phyloP scores from a whole-genome alignment of 2,113 vertebrate species.

The Pseudorhombus dupliciocellatus region DNA sequence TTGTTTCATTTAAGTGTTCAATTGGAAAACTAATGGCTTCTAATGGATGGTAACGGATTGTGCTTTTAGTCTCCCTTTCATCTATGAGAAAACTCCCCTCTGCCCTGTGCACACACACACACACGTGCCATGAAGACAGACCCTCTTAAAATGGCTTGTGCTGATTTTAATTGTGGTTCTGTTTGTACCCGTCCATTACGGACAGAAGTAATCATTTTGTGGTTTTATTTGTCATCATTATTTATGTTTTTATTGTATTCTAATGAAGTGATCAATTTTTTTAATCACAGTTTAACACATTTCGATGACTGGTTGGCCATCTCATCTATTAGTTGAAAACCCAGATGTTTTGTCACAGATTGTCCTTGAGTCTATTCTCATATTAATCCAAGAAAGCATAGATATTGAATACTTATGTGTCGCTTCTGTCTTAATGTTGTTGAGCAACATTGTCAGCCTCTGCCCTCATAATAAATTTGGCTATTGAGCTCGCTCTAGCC shows the following conservation, averaged over 20 bases:
- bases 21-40: slow-evolving; percentile 67
- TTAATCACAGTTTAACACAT: not conserved
- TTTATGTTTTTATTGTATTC: not conserved
- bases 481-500: not conserved
- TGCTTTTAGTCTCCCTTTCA: slow-evolving; percentile 69
- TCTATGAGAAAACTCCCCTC: slow-evolving; percentile 50
- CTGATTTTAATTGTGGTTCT: slow-evolving; percentile 17
- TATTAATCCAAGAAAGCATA: too few relatives aligned
- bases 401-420: too few relatives aligned
- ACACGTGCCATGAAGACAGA: not conserved
- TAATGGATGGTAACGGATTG: slow-evolving; percentile 77
- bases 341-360: too few relatives aligned
- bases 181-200: not conserved
- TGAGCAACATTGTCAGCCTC: not conserved
- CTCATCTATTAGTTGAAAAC: not conserved
- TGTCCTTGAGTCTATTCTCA: too few relatives aligned
- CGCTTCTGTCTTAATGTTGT: not conserved
- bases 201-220: not conserved
- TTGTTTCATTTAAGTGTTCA: slow-evolving; percentile 68
- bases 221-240: not conserved
- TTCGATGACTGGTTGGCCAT: not conserved
- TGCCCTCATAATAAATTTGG: not conserved
- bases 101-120: not conserved
- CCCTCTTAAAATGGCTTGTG: slow-evolving; percentile 2
- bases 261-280: not conserved